A percentile compares a stretch with the other conserved stretches of the same genome.
These are phyloP conservation scores for Brenthis ino DNA, from an alignment of 2,888 invertebrate species.

Conservation along the genomic window DNA sequence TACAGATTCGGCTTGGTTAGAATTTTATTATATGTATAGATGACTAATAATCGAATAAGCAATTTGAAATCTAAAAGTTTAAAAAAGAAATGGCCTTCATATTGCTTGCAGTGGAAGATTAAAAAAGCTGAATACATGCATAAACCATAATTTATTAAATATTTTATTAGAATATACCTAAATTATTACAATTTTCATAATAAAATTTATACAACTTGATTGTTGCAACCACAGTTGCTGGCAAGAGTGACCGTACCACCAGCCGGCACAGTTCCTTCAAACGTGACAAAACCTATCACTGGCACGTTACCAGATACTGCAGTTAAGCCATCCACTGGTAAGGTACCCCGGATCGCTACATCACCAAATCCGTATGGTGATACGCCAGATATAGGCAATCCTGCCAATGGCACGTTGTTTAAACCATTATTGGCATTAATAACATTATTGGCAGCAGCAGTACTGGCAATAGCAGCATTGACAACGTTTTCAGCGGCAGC, in stretches of 20 bases:
- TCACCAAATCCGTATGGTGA: slow-evolving; percentile 56
- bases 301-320: slow-evolving; percentile 64
- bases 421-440: slow-evolving; percentile 29
- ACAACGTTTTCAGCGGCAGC: slow-evolving; percentile 37
- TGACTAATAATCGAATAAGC: too few species aligned
- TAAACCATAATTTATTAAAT: neutral
- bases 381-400: slow-evolving; percentile 39
- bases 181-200: slow-evolving; percentile 29
- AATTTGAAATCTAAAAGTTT: too few species aligned
- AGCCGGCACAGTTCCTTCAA: slow-evolving; percentile 68
- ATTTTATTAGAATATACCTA: slow-evolving; percentile 8
- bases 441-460: slow-evolving; percentile 28
- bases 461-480: slow-evolving; percentile 30
- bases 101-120: too few species aligned
- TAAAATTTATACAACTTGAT: slow-evolving; percentile 27
- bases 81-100: too few species aligned
- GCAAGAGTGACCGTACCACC: slow-evolving; percentile 66
- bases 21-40: too few species aligned
- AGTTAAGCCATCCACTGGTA: slow-evolving; percentile 65
- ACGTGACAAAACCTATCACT: slow-evolving; percentile 70
- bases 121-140: too few species aligned
- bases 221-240: slow-evolving; percentile 53
- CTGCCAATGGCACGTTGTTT: slow-evolving; percentile 40
- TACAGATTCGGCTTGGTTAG: too few species aligned
- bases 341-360: slow-evolving; percentile 56